phyloP scores from a whole-genome alignment of 1,140 invertebrate species.

The Macrobrachium rosenbergii region DNA sequence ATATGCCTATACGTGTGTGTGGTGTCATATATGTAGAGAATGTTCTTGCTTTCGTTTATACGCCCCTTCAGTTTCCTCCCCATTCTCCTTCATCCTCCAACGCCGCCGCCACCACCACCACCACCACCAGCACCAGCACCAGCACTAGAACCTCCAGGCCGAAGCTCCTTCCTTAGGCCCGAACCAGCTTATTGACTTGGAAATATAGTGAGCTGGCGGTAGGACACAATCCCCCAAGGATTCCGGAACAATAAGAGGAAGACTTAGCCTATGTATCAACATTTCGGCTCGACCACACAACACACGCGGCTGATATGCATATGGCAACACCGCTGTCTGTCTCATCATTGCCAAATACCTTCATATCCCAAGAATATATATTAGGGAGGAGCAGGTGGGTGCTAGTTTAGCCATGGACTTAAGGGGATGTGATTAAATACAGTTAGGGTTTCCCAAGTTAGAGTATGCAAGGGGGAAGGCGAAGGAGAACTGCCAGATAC shows the following conservation, averaged over 20 bases:
- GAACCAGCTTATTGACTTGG: constrained; percentile 35
- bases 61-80: neutral
- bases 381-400: constrained; percentile 14
- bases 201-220: constrained; percentile 39
- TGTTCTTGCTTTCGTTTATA: constrained; percentile 4
- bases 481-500: neutral
- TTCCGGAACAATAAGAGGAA: constrained; percentile 25
- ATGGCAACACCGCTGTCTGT: constrained; percentile 19
- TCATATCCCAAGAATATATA: constrained; percentile 12
- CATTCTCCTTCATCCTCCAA: neutral
- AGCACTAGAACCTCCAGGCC: neutral
- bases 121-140: neutral
- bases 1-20: no score
- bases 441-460: no score
- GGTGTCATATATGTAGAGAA: no score
- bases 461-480: no score
- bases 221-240: constrained; percentile 20
- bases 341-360: constrained; percentile 6
- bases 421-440: no score
- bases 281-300: neutral
- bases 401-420: neutral
- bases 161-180: constrained; percentile 5
- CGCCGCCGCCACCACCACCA: neutral
- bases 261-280: neutral
- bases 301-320: constrained; percentile 9